These are phyloP conservation scores for Nephrotoma appendiculata DNA, from an alignment of 2,888 invertebrate species.

Conservation along the genomic window DNA sequence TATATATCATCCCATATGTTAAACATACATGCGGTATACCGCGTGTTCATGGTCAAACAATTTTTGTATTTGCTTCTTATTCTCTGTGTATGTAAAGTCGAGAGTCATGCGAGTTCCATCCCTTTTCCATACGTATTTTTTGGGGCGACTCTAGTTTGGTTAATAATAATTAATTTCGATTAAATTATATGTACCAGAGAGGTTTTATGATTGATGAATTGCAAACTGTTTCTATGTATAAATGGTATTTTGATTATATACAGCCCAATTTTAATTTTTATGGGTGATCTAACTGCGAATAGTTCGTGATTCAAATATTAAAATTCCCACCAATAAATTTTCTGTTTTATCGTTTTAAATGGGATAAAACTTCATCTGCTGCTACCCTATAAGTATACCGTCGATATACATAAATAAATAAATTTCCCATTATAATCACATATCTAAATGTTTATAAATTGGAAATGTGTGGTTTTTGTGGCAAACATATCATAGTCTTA, in stretches of 20 bases:
- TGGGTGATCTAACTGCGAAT: background rate
- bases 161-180: background rate
- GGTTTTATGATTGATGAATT: background rate
- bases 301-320: background rate
- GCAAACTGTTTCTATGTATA: background rate
- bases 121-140: background rate
- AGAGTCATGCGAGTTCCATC: background rate
- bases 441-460: background rate
- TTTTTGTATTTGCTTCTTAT: background rate
- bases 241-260: background rate
- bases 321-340: background rate
- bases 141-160: background rate
- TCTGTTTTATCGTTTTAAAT: background rate
- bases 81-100: background rate
- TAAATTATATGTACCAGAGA: background rate
- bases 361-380: background rate
- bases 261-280: background rate
- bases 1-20: background rate
- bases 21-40: background rate
- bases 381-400: background rate
- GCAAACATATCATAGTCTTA: background rate
- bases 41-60: background rate
- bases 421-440: background rate
- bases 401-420: background rate
- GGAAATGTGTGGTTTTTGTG: background rate